phyloP scores from a whole-genome alignment of 2,888 invertebrate genomes.

The Drosophila antonietae region DNA sequence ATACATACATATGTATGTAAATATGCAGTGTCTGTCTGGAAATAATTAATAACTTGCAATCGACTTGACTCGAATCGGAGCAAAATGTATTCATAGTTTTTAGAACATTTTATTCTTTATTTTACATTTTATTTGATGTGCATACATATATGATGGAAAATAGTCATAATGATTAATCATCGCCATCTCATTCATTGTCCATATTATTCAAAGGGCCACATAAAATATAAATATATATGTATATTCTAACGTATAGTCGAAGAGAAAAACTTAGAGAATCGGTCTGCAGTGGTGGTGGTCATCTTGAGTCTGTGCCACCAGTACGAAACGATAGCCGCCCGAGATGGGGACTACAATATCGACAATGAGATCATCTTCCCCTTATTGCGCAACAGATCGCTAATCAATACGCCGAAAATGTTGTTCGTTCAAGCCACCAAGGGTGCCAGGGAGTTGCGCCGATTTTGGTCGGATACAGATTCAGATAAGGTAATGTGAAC shows the following conservation, averaged over 20 bases:
- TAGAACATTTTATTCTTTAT: too few species aligned
- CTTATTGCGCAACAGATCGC: slow-evolving; percentile 78
- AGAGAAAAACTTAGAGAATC: slow-evolving; percentile 73
- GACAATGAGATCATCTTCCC: slow-evolving; percentile 82
- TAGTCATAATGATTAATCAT: too few species aligned
- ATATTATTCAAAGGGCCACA: too few species aligned
- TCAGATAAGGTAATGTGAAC: slow-evolving; percentile 46
- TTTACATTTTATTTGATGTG: too few species aligned
- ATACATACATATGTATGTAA: not conserved
- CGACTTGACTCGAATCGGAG: too few species aligned
- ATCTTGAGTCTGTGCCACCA: slow-evolving; percentile 82
- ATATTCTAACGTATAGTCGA: slow-evolving; percentile 65
- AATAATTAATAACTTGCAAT: not conserved
- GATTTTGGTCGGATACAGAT: slow-evolving; percentile 69
- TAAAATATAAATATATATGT: not conserved
- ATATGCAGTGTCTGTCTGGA: not conserved
- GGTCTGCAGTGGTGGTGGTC: slow-evolving; percentile 81
- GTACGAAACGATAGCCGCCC: slow-evolving; percentile 79
- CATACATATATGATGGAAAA: too few species aligned
- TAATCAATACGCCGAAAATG: slow-evolving; percentile 82
- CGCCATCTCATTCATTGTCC: too few species aligned
- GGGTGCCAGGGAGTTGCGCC: slow-evolving; percentile 72
- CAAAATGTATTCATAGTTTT: too few species aligned
- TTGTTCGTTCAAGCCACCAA: slow-evolving; percentile 84
- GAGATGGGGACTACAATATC: slow-evolving; percentile 80